Base-by-base conservation (phyloP, 2,888 invertebrate genomes). In the Lomographa bimaculata region DNA sequence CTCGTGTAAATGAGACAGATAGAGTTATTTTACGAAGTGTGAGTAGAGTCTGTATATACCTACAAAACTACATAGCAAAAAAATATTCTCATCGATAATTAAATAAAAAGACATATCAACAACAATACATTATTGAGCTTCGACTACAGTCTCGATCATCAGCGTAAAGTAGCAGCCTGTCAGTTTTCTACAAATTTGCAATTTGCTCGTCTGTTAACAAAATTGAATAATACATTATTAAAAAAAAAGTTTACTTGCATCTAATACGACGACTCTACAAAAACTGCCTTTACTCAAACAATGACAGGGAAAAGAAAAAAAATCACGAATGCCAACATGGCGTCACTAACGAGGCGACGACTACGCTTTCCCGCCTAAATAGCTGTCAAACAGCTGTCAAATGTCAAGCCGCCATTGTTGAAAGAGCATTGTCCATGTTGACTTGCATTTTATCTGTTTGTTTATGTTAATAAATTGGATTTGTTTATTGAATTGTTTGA, bases 291-390 rank as follows among this genome's bases (percentile, higher is more conserved):
- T 11, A 20, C 11, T 23, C 27, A 54, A 54, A 59, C 57, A 64
- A 57, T 61, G 48, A 49, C 36, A 46, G 41, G 43, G 27, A 44
- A 56, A 62, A 49, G 14, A 30, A 35, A 39, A 33, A 39, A 50
- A 20, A 20, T 8, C 29, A 45, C 48, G 52, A 63, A 68, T 68
- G 63, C 53, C 64, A 73, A 74, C 68, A 79, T 82, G 79, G 81
- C 79, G 72, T 55, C 73, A 66, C 66, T 78, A 79, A 81, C 75
- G 70, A 81, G 79, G 57, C 64, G 64, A 64, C 64, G 64, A 55
- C 21, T 32, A 32, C 21, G 51, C 52, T 62, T 76, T 77, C 78
- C 79, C 80, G 79, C 83, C 77, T 79, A 81, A 82, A 83, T 32
- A 36, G 27, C 42, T 37, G 42, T 43, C 74, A 41, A 20, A 41